These are phyloP conservation scores for Proteles cristata DNA, from an alignment of 2,113 vertebrate genomes.

Conservation along the genomic window DNA sequence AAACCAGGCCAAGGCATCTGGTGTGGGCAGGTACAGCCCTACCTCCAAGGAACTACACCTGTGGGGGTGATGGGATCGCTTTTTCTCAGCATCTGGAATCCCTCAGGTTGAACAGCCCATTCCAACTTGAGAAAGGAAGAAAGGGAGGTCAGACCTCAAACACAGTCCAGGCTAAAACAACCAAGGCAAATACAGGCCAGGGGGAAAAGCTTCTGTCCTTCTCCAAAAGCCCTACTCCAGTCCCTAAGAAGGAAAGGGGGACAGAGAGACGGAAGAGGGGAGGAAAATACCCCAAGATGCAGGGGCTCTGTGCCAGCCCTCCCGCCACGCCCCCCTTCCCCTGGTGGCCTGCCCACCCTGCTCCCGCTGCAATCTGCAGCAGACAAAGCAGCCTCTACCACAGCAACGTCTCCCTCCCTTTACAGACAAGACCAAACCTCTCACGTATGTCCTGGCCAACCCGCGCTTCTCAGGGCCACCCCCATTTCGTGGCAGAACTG, in stretches of 20 bases:
- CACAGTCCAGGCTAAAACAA: background rate
- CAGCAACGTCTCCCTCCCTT: background rate
- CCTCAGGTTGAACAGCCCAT: background rate
- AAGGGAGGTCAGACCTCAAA: background rate
- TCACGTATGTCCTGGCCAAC: background rate
- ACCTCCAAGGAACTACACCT: background rate
- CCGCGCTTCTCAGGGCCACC: background rate
- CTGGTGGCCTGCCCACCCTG: background rate
- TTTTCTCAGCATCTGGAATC: background rate
- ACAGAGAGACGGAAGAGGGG: background rate
- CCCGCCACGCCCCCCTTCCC: fast-evolving
- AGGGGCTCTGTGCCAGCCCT: fast-evolving
- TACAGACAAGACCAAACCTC: background rate
- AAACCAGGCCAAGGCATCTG: background rate
- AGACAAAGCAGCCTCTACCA: background rate
- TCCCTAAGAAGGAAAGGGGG: background rate
- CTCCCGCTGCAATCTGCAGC: background rate
- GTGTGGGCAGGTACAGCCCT: background rate
- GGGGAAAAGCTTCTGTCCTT: background rate
- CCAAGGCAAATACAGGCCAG: background rate
- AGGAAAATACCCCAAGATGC: background rate
- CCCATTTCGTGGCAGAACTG: background rate
- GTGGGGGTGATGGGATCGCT: background rate
- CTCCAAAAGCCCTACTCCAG: background rate
- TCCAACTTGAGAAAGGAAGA: background rate